These are phyloP conservation scores for Leptinotarsa texana DNA, from an alignment of 1,140 invertebrate genomes.

Conservation along the genomic window DNA sequence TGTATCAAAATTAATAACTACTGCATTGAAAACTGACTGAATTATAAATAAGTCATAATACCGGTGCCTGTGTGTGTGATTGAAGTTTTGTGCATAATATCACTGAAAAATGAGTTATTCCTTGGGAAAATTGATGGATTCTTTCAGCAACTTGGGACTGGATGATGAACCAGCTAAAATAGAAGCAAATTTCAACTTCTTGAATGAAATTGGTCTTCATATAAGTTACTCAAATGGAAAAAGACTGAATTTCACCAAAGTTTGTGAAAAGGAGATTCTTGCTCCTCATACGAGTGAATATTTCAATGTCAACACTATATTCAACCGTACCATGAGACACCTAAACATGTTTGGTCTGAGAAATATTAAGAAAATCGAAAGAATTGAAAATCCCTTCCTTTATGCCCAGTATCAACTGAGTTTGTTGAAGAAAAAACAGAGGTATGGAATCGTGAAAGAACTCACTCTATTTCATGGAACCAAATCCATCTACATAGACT, in stretches of 20 bases:
- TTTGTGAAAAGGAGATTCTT: neutral
- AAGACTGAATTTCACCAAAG: neutral
- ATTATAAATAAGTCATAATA: too few species aligned
- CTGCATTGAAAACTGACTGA: too few species aligned
- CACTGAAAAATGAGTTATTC: neutral
- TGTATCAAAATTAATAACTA: too few species aligned
- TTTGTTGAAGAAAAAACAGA: neutral
- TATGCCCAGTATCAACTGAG: neutral
- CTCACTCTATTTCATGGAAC: slow-evolving; percentile 7
- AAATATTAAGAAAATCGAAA: neutral
- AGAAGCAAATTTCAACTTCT: neutral
- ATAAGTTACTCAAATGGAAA: too few species aligned
- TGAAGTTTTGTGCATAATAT: neutral
- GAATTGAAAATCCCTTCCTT: slow-evolving; percentile 8
- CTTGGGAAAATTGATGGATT: neutral
- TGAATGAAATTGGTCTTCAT: neutral
- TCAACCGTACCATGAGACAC: neutral
- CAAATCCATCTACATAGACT: neutral
- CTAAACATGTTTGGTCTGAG: neutral
- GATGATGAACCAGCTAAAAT: neutral
- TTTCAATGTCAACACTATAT: neutral
- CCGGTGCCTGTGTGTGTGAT: neutral
- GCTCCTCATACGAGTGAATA: neutral
- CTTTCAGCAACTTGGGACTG: neutral
- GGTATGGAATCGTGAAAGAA: neutral